Conservation (phyloP, 2,888 invertebrate species). For the Epinotia demarniana region DNA sequence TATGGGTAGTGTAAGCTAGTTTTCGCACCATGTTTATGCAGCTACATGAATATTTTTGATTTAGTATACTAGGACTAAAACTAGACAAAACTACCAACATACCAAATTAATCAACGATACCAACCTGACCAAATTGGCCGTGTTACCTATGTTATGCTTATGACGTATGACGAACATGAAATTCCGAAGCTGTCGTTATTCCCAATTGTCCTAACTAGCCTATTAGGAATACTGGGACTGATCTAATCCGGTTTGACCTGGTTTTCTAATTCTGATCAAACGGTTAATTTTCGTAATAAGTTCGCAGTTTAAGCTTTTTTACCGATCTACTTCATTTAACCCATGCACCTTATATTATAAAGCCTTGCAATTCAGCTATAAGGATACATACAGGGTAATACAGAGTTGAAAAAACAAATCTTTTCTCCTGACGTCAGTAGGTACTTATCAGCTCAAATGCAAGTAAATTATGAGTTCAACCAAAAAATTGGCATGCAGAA, state of each 20-base stretch:
- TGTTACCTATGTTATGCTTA: too few relatives aligned
- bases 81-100: background rate
- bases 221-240: conserved; percentile 32
- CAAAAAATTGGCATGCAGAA: too few relatives aligned
- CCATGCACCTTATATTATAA: too few relatives aligned
- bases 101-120: background rate
- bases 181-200: conserved; percentile 52
- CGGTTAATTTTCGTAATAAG: conserved; percentile 3
- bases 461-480: too few relatives aligned
- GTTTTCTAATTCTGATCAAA: conserved; percentile 11
- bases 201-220: conserved; percentile 62
- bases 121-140: background rate
- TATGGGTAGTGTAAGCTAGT: too few relatives aligned
- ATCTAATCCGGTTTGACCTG: conserved; percentile 12
- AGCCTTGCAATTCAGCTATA: too few relatives aligned
- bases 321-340: background rate
- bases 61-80: background rate
- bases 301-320: background rate
- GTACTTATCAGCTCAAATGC: too few relatives aligned
- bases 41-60: background rate
- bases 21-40: too few relatives aligned
- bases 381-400: too few relatives aligned
- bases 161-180: conserved; percentile 53
- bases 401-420: too few relatives aligned
- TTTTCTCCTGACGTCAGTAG: too few relatives aligned